Evolutionary conservation across 2,797 vertebrate genomes (phyloP).

Genomic region (Setipinna tenuifilis): DNA sequence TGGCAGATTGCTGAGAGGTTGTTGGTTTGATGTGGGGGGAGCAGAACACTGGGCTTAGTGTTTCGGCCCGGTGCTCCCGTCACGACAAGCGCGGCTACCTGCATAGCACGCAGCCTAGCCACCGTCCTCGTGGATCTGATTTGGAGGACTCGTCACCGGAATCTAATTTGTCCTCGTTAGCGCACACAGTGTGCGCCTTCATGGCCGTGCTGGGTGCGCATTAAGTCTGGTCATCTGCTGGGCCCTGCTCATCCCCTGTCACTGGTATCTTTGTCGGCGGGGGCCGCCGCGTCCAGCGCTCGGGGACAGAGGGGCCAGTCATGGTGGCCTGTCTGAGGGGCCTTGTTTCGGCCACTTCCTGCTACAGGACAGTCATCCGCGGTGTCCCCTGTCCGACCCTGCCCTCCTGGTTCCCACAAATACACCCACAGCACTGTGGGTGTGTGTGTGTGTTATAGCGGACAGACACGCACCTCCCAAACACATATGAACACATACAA

Average conservation of each 20-base stretch:
- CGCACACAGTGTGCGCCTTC: conserved; percentile 69
- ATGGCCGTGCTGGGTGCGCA: conserved; percentile 59
- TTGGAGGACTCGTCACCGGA: conserved; percentile 67
- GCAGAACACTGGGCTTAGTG: conserved; percentile 41
- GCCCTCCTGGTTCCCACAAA: conserved; percentile 45
- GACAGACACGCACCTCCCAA: conserved; percentile 36
- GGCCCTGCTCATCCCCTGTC: conserved; percentile 56
- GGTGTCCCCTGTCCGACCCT: conserved; percentile 70
- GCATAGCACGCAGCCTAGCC: conserved; percentile 49
- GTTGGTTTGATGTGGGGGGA: conserved; percentile 5
- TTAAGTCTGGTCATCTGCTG: conserved; percentile 71
- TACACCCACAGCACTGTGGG: conserved; percentile 32
- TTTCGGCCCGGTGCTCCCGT: conserved; percentile 20
- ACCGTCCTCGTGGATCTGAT: conserved; percentile 75
- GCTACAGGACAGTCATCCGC: conserved; percentile 56
- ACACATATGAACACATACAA: conserved; percentile 16
- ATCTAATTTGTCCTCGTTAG: conserved; percentile 77
- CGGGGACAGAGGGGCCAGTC: conserved; percentile 71
- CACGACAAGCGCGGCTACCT: conserved; percentile 47
- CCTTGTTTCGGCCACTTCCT: conserved; percentile 65
- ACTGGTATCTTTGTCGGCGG: conserved; percentile 76
- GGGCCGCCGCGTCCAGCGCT: conserved; percentile 59
- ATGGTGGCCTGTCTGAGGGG: conserved; percentile 66
- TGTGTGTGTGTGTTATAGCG: conserved; percentile 9
- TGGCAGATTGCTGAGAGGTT: neutral